These are phyloP conservation scores for Bombycilla garrulus DNA, from an alignment of 2,113 vertebrate species.

Conservation along the genomic window DNA sequence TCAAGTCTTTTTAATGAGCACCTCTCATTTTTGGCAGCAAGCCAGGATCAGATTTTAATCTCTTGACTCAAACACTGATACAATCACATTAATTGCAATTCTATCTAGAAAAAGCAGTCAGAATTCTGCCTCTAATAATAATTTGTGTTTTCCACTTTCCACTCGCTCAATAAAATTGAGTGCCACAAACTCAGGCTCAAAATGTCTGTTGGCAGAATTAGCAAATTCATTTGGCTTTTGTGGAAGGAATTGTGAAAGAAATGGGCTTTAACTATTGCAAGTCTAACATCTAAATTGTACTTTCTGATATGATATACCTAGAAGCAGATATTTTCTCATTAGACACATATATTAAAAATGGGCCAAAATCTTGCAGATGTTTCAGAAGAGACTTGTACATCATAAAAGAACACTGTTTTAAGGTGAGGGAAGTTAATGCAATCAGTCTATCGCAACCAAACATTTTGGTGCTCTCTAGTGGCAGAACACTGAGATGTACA, in stretches of 20 bases:
- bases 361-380: not conserved
- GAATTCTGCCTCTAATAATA: not conserved
- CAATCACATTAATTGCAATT: not conserved
- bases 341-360: not conserved
- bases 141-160: not conserved
- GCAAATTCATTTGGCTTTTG: not conserved
- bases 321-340: not conserved
- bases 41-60: not conserved
- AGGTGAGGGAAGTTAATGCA: not conserved
- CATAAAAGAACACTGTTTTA: not conserved
- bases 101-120: not conserved
- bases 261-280: not conserved
- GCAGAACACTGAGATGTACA: slow-evolving; percentile 11
- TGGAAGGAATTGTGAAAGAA: not conserved
- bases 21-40: not conserved
- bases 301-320: not conserved
- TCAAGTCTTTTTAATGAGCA: not conserved
- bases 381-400: not conserved
- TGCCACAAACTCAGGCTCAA: not conserved
- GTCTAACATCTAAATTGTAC: not conserved
- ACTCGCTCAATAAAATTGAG: not conserved
- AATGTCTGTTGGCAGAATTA: not conserved
- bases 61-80: accelerated
- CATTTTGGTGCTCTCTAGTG: slow-evolving; percentile 80
- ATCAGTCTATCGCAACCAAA: slow-evolving; percentile 34